Evolutionary conservation across 2,797 vertebrate species (phyloP), one percentile per base, ranked within the genome.

Genomic region (Lepidocolaptes lacrymiger): DNA sequence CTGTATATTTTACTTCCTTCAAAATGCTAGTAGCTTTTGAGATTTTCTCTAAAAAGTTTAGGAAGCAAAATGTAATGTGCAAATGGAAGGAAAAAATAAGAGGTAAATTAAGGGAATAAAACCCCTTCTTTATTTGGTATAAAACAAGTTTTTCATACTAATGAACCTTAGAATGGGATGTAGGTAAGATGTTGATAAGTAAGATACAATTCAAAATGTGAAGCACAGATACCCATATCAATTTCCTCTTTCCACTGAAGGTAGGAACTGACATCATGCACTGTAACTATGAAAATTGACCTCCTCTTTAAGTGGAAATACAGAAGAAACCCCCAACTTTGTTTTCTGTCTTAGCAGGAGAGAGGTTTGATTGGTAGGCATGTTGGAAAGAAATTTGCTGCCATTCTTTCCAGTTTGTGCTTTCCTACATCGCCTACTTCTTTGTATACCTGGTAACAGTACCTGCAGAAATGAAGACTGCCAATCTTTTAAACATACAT

Each of bases 291-390:
- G 18, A 44, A 41, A 84, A 86, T 7, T 73, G 26, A 13, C 19
- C 2, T 7, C 4, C 17, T 81, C 5, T 72, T 68, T 18, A 81
- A 48, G 21, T 55, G 41, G 52, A 91, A 92, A 77, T 81, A 13
- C 26, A 46, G 49, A 17, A 44, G 17, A 69, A 14, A 2, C 0
- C 22, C 3, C 6, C 4, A n/a, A 2, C 13, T 48, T 72, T 20
- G 1, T 67, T 88, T 77, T 52, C 17, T 69, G 3, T 59, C 20
- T 86, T 43, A 16, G 5, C 12, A 55, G 17, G 27, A 64, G n/a
- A 51, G 32, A 20, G 8, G 12, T 58, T 58, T 79, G 26, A 23
- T 23, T 76, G 7, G 5, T 71, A 48, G 24, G 19, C 48, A 62
- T 51, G 7, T 28, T 88, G n/a, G 30, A 61, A 66, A 77, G 54